Conservation (phyloP, 2,888 invertebrate species). For the Cylloceria caligata region DNA sequence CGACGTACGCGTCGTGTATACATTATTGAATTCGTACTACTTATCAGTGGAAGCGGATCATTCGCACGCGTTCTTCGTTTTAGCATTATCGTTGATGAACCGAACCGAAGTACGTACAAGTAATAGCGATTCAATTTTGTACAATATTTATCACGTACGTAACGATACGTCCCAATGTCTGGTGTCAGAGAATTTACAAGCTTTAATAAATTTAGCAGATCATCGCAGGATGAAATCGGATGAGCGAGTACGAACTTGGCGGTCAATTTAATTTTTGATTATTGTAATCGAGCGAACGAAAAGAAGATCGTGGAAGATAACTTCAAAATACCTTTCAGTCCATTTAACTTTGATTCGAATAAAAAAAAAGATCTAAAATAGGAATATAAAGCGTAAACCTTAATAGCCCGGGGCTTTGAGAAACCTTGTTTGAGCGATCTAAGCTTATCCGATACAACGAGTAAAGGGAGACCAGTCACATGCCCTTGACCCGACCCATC, state of each 20-base stretch:
- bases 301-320: background rate
- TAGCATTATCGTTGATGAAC: conserved; percentile 31
- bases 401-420: background rate
- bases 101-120: conserved; percentile 6
- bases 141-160: conserved; percentile 44
- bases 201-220: conserved; percentile 10
- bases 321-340: background rate
- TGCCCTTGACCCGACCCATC: background rate
- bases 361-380: background rate
- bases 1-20: conserved; percentile 5
- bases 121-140: conserved; percentile 26
- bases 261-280: conserved; percentile 14
- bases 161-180: background rate
- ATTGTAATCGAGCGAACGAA: conserved; percentile 5
- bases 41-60: conserved; percentile 7
- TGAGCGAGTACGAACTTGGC: background rate
- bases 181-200: background rate
- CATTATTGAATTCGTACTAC: conserved; percentile 32
- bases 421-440: background rate
- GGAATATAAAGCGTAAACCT: background rate
- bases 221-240: background rate
- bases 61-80: conserved; percentile 21
- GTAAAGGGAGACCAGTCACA: background rate
- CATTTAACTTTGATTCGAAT: background rate
- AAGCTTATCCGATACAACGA: background rate